Conservation (phyloP, 2,888 invertebrate genomes). For the Eupithecia insigniata region DNA sequence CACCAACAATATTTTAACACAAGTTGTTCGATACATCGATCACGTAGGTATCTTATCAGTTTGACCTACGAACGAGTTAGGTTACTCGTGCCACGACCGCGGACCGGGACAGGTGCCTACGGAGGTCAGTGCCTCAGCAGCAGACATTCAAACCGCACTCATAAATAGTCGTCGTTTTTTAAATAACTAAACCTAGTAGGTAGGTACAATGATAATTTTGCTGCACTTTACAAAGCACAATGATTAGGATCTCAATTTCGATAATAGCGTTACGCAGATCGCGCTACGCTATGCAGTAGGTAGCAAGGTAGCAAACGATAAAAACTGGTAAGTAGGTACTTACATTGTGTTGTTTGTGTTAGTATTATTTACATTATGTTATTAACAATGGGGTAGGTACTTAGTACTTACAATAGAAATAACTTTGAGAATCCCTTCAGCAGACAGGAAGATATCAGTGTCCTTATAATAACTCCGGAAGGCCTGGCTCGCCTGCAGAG, state of each 20-base stretch:
- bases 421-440: conserved; percentile 63
- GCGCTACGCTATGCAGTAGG: not conserved
- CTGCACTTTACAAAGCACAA: not conserved
- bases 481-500: conserved; percentile 18
- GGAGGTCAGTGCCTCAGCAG: too few relatives aligned
- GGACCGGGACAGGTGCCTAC: too few relatives aligned
- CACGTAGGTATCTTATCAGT: too few relatives aligned
- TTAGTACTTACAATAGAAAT: conserved; percentile 59
- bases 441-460: conserved; percentile 55
- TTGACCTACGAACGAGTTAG: too few relatives aligned
- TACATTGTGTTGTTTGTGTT: not conserved
- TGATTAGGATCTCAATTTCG: not conserved
- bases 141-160: too few relatives aligned
- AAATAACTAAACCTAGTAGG: too few relatives aligned
- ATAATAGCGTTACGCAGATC: not conserved
- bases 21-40: too few relatives aligned
- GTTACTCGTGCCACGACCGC: too few relatives aligned
- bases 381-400: conserved; percentile 34
- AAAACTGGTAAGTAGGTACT: not conserved
- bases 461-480: conserved; percentile 60
- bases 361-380: not conserved
- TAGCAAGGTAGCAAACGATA: not conserved
- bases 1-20: too few relatives aligned
- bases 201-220: too few relatives aligned
- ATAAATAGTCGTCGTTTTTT: too few relatives aligned